phyloP scores from a whole-genome alignment of 2,113 vertebrate species.

The Psilopsiagon aymara region DNA sequence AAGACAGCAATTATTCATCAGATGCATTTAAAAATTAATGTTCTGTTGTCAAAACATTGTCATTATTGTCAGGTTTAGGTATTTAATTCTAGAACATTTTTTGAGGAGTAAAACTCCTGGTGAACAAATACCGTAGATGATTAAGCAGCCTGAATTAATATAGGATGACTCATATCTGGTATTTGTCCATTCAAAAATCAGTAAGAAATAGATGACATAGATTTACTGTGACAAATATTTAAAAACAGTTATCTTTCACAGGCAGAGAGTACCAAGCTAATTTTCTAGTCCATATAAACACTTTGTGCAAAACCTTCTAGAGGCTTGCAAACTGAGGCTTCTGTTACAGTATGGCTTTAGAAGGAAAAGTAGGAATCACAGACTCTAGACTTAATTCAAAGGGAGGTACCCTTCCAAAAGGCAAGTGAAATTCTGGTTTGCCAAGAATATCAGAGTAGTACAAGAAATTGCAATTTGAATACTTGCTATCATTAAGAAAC shows the following conservation, averaged over 20 bases:
- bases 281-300: background rate
- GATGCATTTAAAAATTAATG: background rate
- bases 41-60: background rate
- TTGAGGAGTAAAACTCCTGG: background rate
- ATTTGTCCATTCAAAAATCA: background rate
- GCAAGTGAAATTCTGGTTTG: background rate
- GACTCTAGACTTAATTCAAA: background rate
- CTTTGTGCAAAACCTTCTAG: background rate
- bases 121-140: background rate
- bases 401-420: background rate
- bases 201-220: background rate
- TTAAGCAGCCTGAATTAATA: background rate
- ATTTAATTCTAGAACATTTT: background rate
- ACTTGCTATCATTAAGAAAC: background rate
- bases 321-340: background rate
- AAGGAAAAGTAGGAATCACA: background rate
- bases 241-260: background rate
- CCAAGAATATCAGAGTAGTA: background rate
- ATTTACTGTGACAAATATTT: background rate
- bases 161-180: background rate
- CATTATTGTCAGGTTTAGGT: background rate
- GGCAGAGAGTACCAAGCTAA: background rate
- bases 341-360: background rate
- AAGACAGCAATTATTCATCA: too few relatives aligned
- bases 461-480: background rate